Percentiles rank a stretch among this genome's conserved stretches.
phyloP scores from a whole-genome alignment of 2,797 vertebrate genomes.

The Telmatherina bonti region DNA sequence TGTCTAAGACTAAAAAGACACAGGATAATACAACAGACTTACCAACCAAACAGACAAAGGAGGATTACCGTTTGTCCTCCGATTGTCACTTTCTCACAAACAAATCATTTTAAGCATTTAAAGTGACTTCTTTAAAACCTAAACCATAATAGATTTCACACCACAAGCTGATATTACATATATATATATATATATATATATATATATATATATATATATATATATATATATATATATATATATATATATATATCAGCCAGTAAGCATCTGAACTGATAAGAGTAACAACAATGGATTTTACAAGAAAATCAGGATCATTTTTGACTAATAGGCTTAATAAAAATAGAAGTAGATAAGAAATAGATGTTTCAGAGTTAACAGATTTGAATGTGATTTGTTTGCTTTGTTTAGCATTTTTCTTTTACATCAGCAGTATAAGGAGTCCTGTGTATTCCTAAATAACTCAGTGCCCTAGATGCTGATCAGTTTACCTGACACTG shows the following conservation, averaged over 20 bases:
- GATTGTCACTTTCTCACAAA: not conserved
- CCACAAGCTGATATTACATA: too few species aligned
- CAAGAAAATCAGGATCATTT: not conserved
- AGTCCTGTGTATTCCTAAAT: constrained; percentile 8
- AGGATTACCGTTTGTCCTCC: too few species aligned
- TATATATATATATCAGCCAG: too few species aligned
- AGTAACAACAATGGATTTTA: not conserved
- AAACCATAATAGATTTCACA: not conserved
- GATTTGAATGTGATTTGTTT: not conserved
- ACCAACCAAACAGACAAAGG: not conserved
- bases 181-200: too few species aligned
- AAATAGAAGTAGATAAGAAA: too few species aligned
- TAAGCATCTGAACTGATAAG: too few species aligned
- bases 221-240: too few species aligned
- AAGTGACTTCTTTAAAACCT: not conserved
- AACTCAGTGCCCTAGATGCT: constrained; percentile 17
- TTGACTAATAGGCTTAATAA: too few species aligned
- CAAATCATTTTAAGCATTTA: not conserved
- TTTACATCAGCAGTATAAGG: constrained; percentile 8
- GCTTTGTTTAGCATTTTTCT: not conserved
- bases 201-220: too few species aligned
- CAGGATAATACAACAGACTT: not conserved
- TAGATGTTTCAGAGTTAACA: too few species aligned
- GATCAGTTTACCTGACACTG: not conserved
- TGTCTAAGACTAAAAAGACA: not conserved